phyloP scores from a whole-genome alignment of 2,113 vertebrate species.

The Antennarius striatus region DNA sequence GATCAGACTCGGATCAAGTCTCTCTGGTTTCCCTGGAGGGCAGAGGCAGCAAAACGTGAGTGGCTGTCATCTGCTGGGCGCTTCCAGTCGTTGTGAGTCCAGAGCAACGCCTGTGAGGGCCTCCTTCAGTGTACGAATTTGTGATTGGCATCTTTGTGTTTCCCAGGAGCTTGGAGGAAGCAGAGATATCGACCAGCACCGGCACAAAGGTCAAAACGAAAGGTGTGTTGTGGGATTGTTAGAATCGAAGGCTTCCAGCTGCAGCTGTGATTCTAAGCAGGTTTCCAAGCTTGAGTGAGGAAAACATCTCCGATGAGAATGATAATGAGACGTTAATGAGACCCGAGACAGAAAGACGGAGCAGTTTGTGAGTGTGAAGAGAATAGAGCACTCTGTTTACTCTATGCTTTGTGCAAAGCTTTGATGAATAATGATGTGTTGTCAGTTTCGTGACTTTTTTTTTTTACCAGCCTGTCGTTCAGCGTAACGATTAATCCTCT shows the following conservation, averaged over 20 bases:
- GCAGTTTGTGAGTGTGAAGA: conserved; percentile 13
- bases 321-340: not conserved
- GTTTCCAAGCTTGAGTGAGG: not conserved
- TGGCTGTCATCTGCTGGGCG: conserved; percentile 40
- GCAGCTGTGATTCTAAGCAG: not conserved
- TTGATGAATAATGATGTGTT: conserved; percentile 22
- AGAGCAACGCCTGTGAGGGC: conserved; percentile 2
- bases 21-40: conserved; percentile 48
- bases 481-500: conserved; percentile 22
- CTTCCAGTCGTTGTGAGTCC: conserved; percentile 3
- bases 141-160: conserved; percentile 6
- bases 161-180: conserved; percentile 48
- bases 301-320: conserved; percentile 1
- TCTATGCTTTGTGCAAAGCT: conserved; percentile 3
- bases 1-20: conserved; percentile 45
- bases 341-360: conserved; percentile 9
- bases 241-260: not conserved
- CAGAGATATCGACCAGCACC: conserved; percentile 17
- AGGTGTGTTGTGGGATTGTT: conserved; percentile 52
- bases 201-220: conserved; percentile 62
- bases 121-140: conserved; percentile 32
- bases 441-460: conserved; percentile 13
- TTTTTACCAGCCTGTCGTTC: conserved; percentile 5
- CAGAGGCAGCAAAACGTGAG: conserved; percentile 64
- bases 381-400: not conserved